A percentile compares a stretch with the other conserved stretches of the same genome.
phyloP scores from a whole-genome alignment of 2,113 vertebrate genomes.

The Microcebus murinus region DNA sequence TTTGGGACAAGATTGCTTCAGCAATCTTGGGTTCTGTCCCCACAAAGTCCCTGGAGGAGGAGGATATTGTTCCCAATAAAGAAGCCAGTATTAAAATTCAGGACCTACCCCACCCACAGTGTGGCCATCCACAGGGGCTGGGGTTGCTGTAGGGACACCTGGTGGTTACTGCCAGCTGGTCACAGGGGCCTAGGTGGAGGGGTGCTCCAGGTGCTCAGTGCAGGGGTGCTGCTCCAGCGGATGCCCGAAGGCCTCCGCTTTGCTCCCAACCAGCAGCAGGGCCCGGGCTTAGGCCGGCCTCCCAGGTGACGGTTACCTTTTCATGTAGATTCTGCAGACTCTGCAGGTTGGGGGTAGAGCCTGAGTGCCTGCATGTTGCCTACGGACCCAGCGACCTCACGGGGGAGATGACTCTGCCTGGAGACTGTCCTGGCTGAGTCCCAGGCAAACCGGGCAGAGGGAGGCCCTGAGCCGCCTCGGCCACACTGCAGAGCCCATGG shows the following conservation, averaged over 20 bases:
- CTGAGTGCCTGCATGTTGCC: neutral
- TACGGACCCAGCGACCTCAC: neutral
- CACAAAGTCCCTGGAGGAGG: neutral
- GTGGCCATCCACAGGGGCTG: neutral
- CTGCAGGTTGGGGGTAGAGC: neutral
- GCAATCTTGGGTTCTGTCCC: neutral
- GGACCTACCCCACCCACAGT: neutral
- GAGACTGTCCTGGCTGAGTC: neutral
- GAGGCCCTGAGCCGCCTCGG: neutral
- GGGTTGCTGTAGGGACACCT: neutral
- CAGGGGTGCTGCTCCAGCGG: neutral
- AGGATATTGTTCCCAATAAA: neutral
- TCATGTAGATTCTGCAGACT: neutral
- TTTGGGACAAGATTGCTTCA: neutral
- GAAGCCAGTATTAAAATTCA: neutral
- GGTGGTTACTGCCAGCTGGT: neutral
- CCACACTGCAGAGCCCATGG: fast-evolving
- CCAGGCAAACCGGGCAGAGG: neutral
- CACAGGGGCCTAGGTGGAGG: fast-evolving
- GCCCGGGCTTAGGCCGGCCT: neutral
- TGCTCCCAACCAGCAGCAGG: neutral
- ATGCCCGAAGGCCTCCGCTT: fast-evolving
- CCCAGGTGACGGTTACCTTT: neutral
- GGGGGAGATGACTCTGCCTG: neutral
- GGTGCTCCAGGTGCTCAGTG: too few species aligned